Base-by-base conservation (phyloP, 2,888 invertebrate species). In the Ischnus inquisitorius region DNA sequence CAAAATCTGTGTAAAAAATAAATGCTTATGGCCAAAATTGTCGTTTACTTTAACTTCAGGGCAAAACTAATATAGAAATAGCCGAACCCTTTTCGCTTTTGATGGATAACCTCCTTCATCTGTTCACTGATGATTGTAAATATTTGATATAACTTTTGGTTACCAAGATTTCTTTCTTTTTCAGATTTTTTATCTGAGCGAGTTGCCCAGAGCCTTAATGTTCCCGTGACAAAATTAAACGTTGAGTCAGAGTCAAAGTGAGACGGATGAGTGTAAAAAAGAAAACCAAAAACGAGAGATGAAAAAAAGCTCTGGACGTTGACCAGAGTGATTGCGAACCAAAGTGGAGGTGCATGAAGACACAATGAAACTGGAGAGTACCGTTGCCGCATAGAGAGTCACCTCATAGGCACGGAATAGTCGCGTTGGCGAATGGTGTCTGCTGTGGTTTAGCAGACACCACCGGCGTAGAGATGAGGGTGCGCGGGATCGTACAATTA, bases 401-500 rank as follows among this genome's bases (percentile, higher is more conserved):
- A 34, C 16, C 25, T 41, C 16, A 57, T 25, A 39, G 75, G 14
- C n/a, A 57, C 41, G 10, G 76, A 6, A 19, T 28, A 28, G 12
- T 39, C 19, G 3, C 12, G 14, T 51, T 39, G 51, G 57, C 46
- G 74, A 34, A 60, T 43, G 82, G 72, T 46, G 34, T 14, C 65
- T 76, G 64, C 72, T 62, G 68, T 54, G 83, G 83, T 65, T 79
- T 83, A n/a, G 48, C 62, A 72, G 79, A 72, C 68, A 69, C 43
- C 74, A 68, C 68, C 80, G 34, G 51, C 10, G 39, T n/a, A 65
- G 86, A 79, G 83, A 80, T 80, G 71, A 84, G 85, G 84, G 48
- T 69, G 51, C 65, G 57, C 57, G 65, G 46, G 83, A 83, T 81
- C 81, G 84, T 88, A 90, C 90, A 90, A 92, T 92, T 91, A 91